Percentiles rank a stretch among this genome's conserved stretches.
Evolutionary conservation across 1,140 invertebrate genomes (phyloP).

Genomic region (Cydia fagiglandana): DNA sequence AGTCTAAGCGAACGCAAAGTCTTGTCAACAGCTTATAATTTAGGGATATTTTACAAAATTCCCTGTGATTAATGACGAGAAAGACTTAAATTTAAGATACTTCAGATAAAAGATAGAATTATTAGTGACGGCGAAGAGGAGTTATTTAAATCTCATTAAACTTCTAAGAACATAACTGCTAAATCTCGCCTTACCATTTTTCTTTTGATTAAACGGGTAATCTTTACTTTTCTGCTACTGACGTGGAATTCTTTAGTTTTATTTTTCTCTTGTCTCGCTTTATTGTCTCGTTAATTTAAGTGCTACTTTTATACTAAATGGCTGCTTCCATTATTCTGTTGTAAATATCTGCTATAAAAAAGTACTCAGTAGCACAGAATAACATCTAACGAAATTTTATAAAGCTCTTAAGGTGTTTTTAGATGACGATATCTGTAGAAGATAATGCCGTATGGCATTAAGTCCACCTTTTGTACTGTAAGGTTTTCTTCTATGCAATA

Average conservation of each 20-base stretch:
- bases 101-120: background rate
- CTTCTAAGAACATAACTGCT: background rate
- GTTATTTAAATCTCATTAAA: constrained; percentile 9
- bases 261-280: background rate
- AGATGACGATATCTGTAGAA: no score
- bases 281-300: background rate
- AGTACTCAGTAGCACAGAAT: background rate
- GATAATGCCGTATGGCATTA: no score
- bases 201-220: background rate
- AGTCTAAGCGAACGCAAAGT: background rate
- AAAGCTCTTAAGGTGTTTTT: no score
- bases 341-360: background rate
- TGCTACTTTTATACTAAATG: background rate
- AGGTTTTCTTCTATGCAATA: no score
- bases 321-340: constrained; percentile 3
- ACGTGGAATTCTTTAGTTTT: background rate
- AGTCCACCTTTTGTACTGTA: no score
- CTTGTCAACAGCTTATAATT: background rate
- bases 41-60: constrained; percentile 4
- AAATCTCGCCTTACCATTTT: background rate
- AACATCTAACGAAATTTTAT: background rate
- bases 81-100: constrained; percentile 5
- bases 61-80: background rate
- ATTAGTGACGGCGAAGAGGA: background rate
- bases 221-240: background rate